phyloP scores from a whole-genome alignment of 2,888 invertebrate species.

The Osmoderma eremita region DNA sequence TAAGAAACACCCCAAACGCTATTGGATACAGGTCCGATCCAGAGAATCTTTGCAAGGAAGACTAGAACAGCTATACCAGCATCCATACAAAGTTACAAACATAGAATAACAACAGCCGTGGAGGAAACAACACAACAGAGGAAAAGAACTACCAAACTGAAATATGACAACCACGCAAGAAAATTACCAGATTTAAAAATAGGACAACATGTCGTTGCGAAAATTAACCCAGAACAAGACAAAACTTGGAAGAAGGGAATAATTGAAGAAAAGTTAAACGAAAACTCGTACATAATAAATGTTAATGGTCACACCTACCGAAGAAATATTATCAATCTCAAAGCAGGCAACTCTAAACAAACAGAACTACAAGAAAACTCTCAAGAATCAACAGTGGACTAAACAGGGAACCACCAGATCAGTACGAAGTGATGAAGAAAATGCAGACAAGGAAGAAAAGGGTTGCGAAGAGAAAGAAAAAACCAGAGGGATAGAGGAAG shows the following conservation, averaged over 20 bases:
- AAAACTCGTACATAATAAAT: not conserved
- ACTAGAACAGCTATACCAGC: constrained; percentile 5
- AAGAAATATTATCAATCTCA: constrained; percentile 9
- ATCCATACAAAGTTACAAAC: too few relatives aligned
- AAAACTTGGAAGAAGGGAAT: too few relatives aligned
- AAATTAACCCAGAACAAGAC: not conserved
- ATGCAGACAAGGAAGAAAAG: too few relatives aligned
- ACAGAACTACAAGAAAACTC: too few relatives aligned
- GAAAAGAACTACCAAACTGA: constrained; percentile 2
- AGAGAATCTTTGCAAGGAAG: constrained; percentile 10
- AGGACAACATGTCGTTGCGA: constrained; percentile 14
- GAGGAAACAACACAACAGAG: not conserved
- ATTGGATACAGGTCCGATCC: not conserved
- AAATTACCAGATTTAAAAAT: constrained; percentile 8
- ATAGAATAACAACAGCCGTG: too few relatives aligned
- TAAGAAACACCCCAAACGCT: not conserved
- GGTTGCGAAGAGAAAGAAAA: too few relatives aligned
- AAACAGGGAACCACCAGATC: too few relatives aligned
- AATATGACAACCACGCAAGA: constrained; percentile 6
- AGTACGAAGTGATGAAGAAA: too few relatives aligned
- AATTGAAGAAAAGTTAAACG: too few relatives aligned
- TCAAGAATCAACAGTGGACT: too few relatives aligned
- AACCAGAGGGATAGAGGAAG: too few relatives aligned
- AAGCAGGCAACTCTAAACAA: not conserved
- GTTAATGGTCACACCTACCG: not conserved